Percentiles rank a stretch among this genome's conserved stretches.
Conservation (phyloP, 2,113 vertebrate species). For the Cromileptes altivelis region DNA sequence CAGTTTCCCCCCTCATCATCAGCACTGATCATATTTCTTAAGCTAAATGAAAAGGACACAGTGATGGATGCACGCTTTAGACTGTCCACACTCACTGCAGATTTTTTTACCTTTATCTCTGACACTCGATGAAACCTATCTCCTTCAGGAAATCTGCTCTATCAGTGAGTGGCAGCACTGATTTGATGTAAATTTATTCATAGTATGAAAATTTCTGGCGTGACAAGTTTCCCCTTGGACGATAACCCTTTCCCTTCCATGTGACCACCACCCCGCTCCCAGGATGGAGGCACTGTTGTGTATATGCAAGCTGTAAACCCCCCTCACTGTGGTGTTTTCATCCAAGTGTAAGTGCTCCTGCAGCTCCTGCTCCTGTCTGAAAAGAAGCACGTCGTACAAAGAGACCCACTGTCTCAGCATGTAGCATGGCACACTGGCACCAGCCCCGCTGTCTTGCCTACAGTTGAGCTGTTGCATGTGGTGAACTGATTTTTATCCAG, state of each 20-base stretch:
- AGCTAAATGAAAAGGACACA: slow-evolving; percentile 51
- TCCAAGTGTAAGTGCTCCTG: slow-evolving; percentile 62
- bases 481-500: slow-evolving; percentile 23
- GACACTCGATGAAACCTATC: slow-evolving; percentile 12
- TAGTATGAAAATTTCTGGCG: slow-evolving; percentile 51
- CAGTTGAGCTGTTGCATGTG: slow-evolving; percentile 38
- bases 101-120: slow-evolving; percentile 26
- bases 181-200: slow-evolving; percentile 73
- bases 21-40: slow-evolving; percentile 64
- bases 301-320: slow-evolving; percentile 28
- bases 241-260: slow-evolving; percentile 48
- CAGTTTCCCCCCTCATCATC: slow-evolving; percentile 39
- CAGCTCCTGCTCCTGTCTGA: slow-evolving; percentile 66
- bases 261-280: slow-evolving; percentile 43
- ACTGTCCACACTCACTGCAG: not conserved
- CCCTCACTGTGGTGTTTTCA: slow-evolving; percentile 55
- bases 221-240: slow-evolving; percentile 61
- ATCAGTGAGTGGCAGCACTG: slow-evolving; percentile 36
- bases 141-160: slow-evolving; percentile 35
- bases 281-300: slow-evolving; percentile 40
- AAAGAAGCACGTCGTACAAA: slow-evolving; percentile 60
- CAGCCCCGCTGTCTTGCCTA: slow-evolving; percentile 50
- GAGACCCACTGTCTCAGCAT: slow-evolving; percentile 66
- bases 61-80: slow-evolving; percentile 23
- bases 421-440: slow-evolving; percentile 69